Evolutionary conservation across 2,797 vertebrate species (phyloP).

Genomic region (Zenarchopterus dispar): DNA sequence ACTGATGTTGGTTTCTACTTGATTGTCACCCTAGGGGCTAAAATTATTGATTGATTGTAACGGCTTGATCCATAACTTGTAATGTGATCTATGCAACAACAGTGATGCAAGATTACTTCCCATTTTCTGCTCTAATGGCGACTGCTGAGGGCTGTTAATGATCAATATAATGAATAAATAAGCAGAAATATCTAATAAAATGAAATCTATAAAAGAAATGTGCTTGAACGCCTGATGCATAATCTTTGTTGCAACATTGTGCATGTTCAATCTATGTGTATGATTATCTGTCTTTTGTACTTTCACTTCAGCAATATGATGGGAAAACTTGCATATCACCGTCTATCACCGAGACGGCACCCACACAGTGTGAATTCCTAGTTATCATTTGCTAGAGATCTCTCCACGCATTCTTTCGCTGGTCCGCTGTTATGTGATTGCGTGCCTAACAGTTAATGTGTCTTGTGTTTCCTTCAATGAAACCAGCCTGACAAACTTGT

Average conservation of each 20-base stretch:
- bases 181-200: constrained; percentile 27
- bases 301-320: constrained; percentile 8
- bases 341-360: constrained; percentile 36
- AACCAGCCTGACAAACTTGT: constrained; percentile 1
- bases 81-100: constrained; percentile 62
- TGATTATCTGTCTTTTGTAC: constrained; percentile 17
- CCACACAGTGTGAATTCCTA: constrained; percentile 49
- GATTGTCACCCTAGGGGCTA: constrained; percentile 70
- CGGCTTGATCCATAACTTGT: constrained; percentile 65
- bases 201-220: constrained; percentile 12
- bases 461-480: constrained; percentile 25
- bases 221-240: not conserved
- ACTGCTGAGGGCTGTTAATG: constrained; percentile 23
- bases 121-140: constrained; percentile 49
- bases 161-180: constrained; percentile 55
- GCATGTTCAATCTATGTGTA: not conserved
- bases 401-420: constrained; percentile 51
- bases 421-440: constrained; percentile 11
- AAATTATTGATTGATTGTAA: constrained; percentile 54
- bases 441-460: constrained; percentile 29
- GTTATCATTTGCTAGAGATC: constrained; percentile 37
- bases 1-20: constrained; percentile 64
- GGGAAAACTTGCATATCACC: constrained; percentile 29
- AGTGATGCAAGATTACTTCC: constrained; percentile 49
- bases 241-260: not conserved